Percentiles rank a stretch among this genome's conserved stretches.
These are phyloP conservation scores for Megaleporinus macrocephalus DNA, from an alignment of 2,113 vertebrate genomes.

Conservation along the genomic window DNA sequence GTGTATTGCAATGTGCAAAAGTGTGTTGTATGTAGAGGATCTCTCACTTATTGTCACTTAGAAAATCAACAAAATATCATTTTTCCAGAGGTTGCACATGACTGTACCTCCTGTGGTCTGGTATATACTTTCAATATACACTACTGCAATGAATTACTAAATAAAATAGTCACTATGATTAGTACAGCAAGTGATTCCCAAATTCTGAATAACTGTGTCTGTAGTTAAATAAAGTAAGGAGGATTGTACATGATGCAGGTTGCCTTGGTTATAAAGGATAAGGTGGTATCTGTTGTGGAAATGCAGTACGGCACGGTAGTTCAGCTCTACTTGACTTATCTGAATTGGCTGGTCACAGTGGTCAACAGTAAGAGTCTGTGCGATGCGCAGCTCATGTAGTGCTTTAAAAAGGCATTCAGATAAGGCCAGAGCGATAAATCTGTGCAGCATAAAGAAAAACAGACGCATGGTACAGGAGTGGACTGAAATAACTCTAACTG, in stretches of 20 bases:
- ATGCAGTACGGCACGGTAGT: not conserved
- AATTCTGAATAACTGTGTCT: not conserved
- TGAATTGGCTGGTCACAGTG: constrained; percentile 14
- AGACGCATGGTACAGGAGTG: not conserved
- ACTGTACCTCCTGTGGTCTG: too few relatives aligned
- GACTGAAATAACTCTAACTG: not conserved
- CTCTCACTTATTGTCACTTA: too few relatives aligned
- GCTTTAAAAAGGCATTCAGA: constrained; percentile 29
- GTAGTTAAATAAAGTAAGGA: not conserved
- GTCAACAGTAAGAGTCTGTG: not conserved
- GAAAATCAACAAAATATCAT: too few relatives aligned
- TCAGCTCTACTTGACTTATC: constrained; percentile 23
- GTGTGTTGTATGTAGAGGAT: too few relatives aligned
- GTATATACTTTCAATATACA: too few relatives aligned
- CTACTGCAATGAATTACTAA: too few relatives aligned
- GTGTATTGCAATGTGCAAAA: too few relatives aligned
- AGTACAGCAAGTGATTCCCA: not conserved
- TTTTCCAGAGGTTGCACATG: too few relatives aligned
- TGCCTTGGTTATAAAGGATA: not conserved
- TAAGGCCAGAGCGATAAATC: constrained; percentile 34
- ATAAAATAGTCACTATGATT: too few relatives aligned
- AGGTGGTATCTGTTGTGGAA: not conserved
- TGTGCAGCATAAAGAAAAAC: constrained; percentile 31
- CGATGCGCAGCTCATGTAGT: constrained; percentile 13
- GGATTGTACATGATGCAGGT: not conserved